Evolutionary conservation across 2,888 invertebrate genomes (phyloP), one percentile per base, ranked within the genome.

Genomic region (Phalangium opilio): DNA sequence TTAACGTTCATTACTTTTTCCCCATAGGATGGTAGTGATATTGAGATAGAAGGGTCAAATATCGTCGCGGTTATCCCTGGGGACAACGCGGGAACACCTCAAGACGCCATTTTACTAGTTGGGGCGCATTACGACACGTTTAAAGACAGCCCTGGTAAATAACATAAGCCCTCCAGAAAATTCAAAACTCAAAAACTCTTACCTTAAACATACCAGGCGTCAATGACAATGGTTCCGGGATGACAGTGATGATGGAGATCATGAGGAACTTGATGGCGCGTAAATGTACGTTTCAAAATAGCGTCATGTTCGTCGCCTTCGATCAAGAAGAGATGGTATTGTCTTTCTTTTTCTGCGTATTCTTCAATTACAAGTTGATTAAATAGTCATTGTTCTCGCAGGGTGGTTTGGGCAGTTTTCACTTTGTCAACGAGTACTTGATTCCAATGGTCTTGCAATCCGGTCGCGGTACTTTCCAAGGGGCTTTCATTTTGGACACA

Each of bases 61-160:
- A 54, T 65, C 5, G 59, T 65, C 32, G 64, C 62, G 3, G 52
- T 64, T 8, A 52, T 64, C 11, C 59, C 61, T 12, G 64, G 64
- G 1, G 50, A 52, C n/a, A 55, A 59, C 34, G 62, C 63, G 59
- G 60, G 61, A 2, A 63, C 62, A 1, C 44, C 56, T 11, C 55
- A 57, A 21, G 65, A 65, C 50, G 50, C 55, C 40, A 63, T 63
- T 2, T 46, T 62, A 18, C 51, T 65, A 5, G 54, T 65, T 11
- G 65, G 64, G 7, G 65, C 64, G 4, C 65, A 65, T 53, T 63
- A 62, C 55, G 65, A 65, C 50, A 64, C 64, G 3, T 62, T 63
- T 1, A 54, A 57, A 20, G 57, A 57, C 41, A 57, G 59, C 10
- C 49, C 53, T 41, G 59, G 59, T 45, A 49, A 48, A 42, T 18